These are phyloP conservation scores for Cuniculus paca DNA, from an alignment of 2,797 vertebrate genomes.

Conservation along the genomic window DNA sequence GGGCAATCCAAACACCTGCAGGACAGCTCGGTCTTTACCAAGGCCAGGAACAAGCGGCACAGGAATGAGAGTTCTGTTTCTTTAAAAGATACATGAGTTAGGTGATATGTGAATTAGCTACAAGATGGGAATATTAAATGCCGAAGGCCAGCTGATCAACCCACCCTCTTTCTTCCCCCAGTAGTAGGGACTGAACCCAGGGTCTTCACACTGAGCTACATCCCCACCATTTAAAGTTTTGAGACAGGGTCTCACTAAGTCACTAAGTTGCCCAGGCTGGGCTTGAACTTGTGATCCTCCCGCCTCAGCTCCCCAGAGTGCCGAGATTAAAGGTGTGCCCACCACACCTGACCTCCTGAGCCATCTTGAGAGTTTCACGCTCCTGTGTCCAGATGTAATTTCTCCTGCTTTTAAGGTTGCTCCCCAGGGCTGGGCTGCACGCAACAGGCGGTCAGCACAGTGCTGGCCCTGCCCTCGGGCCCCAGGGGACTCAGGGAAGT, in stretches of 20 bases:
- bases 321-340: not conserved
- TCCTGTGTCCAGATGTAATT: not conserved
- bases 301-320: not conserved
- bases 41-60: slow-evolving; percentile 18
- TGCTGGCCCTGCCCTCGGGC: rapidly evolving
- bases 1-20: not conserved
- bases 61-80: not conserved
- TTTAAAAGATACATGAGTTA: slow-evolving; percentile 31
- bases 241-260: not conserved
- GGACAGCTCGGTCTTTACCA: slow-evolving; percentile 70
- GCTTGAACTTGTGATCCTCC: not conserved
- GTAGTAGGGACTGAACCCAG: not conserved
- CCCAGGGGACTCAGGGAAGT: not conserved
- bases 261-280: not conserved
- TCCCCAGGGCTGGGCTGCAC: not conserved
- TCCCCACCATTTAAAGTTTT: not conserved
- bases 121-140: slow-evolving; percentile 63
- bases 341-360: not conserved
- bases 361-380: slow-evolving; percentile 49
- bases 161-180: not conserved
- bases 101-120: slow-evolving; percentile 4
- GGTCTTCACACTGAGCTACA: not conserved
- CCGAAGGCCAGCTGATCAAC: slow-evolving; percentile 3
- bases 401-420: not conserved
- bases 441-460: not conserved